A percentile compares a stretch with the other conserved stretches of the same genome.
phyloP scores from a whole-genome alignment of 2,113 vertebrate species.

The Rhinolophus sinicus region DNA sequence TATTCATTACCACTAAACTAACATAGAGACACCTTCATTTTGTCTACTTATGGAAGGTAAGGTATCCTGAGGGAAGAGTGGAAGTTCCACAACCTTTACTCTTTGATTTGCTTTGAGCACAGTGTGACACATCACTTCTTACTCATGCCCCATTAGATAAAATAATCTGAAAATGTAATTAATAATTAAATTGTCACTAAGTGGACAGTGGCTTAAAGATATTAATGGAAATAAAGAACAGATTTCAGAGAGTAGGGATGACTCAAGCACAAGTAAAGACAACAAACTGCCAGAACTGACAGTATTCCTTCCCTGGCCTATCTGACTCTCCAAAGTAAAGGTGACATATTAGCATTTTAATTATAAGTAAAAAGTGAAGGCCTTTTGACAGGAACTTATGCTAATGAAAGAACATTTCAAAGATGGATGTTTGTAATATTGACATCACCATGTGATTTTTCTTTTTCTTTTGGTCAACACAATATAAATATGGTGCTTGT shows the following conservation, averaged over 20 bases:
- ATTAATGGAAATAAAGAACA: background rate
- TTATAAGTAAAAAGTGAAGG: slow-evolving; percentile 4
- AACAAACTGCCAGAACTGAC: background rate
- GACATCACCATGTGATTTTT: background rate
- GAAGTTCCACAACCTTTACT: background rate
- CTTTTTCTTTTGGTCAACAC: background rate
- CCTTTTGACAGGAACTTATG: background rate
- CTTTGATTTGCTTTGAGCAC: background rate
- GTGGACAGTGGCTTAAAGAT: background rate
- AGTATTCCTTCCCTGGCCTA: background rate
- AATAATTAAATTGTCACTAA: background rate
- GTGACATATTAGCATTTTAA: background rate
- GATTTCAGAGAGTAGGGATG: background rate
- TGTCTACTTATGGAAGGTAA: background rate
- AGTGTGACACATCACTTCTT: background rate
- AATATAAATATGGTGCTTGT: background rate
- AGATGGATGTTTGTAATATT: background rate
- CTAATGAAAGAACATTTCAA: background rate
- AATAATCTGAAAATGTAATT: too few relatives aligned
- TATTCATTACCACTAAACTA: background rate
- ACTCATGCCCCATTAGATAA: background rate
- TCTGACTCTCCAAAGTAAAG: background rate
- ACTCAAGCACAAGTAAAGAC: background rate
- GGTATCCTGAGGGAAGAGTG: background rate
- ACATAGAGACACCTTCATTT: background rate